Evolutionary conservation across 2,888 invertebrate species (phyloP), one percentile per base, ranked within the genome.

Genomic region (Dermolepida albohirtum): DNA sequence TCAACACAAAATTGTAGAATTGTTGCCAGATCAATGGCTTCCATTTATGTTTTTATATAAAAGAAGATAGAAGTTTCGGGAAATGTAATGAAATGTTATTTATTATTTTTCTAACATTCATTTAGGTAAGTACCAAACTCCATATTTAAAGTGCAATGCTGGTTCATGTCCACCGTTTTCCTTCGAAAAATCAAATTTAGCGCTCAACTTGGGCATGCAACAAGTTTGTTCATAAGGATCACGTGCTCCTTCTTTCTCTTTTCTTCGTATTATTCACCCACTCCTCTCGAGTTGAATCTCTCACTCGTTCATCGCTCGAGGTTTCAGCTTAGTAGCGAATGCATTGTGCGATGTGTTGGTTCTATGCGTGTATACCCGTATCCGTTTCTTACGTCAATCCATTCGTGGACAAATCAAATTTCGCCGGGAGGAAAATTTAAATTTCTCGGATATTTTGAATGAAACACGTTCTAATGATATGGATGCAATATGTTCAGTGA

Each of bases 401-500:
- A 29, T 44, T 14, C 7, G 22, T 40, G 17, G 16, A 16, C 34
- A 49, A 59, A 34, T 47, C 34, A 16, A n/a, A 49, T 62, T 34
- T 62, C 16, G 59, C 59, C 49, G 59, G 47, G 47, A 62, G 59
- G 59, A 62, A 62, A 62, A 47, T 62, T 47, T 10, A 17, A 62
- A 62, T 47, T 34, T 47, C 59, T 47, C 59, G 47, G 44, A 16
- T 47, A 47, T 62, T 62, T 62, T 49, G 59, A 62, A 62, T 62
- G 59, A 62, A 44, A 62, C 59, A 62, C 47, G 59, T 62, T 47
- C 47, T 62, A 29, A 16, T 68, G 67, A 64, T 71, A 71, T 71
- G 71, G 71, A 71, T 71, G 64, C 70, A 71, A 64, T 66, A 71
- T 71, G 71, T 71, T 70, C 52, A 68, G 71, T 67, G 70, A 70